Base-by-base conservation (phyloP, 2,113 vertebrate genomes). In the Setophaga coronata region DNA sequence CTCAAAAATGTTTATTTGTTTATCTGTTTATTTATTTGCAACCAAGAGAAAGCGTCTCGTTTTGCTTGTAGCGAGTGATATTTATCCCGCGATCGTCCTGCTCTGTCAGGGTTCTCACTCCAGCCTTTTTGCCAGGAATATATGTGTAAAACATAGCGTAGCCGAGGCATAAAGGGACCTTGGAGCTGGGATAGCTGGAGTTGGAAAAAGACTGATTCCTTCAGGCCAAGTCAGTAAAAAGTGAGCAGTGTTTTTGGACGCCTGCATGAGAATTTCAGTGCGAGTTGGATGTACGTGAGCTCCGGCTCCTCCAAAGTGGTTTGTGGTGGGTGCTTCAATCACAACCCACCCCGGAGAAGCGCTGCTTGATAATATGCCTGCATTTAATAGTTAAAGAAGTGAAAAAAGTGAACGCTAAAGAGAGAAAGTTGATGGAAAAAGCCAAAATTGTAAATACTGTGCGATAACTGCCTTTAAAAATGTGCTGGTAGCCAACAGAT, bases 201-300 rank as follows among this genome's bases (percentile, higher is more conserved):
- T 6, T 57, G 23, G 79, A 71, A 71, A 73, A 89, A 64, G 80
- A 4, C 33, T 12, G 57, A 12, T 21, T 74, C 16, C 83, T 60
- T 38, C 38, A 26, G 83, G 89, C 69, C 87, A 67, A 93, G 91
- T 26, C 91, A 51, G 76, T 95, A 43, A 89, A 64, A 93, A 84
- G 80, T 5, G 43, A 95, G 64, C 77, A 31, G 64, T 29, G 76
- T 61, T 87, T 84, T 81, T 84, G 93, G 71, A 31, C 7, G 58
- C 29, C 48, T 76, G 82, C 57, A 47, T 43, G 91, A 72, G 91
- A 67, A 56, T 65, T 70, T 87, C 36, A 1, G 8, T 8, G 1
- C 14, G 86, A 80, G 83, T 4, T 80, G 71, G 62, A 53, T 69
- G 12, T n/a, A 12, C 71, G 5, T n/a, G 65, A 88, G 31, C 76